A percentile compares a stretch with the other conserved stretches of the same genome.
Evolutionary conservation across 1,140 invertebrate species (phyloP).

Genomic region (Nephila pilipes): DNA sequence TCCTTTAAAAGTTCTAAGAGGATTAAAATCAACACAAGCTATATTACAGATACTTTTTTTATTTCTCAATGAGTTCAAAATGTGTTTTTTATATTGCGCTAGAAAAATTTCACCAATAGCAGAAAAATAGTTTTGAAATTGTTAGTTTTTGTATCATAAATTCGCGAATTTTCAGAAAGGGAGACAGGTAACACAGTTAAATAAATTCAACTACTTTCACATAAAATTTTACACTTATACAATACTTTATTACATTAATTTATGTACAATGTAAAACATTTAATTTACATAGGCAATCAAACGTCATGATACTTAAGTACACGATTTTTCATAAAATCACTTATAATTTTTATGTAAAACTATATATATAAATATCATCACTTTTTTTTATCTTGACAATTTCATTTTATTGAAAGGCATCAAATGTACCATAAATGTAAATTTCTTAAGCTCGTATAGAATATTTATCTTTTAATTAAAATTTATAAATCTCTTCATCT

Average conservation of each 20-base stretch:
- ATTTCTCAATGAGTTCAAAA: no score
- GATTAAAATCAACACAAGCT: no score
- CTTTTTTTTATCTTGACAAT: background rate
- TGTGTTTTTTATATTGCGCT: no score
- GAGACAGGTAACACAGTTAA: no score
- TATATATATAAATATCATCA: background rate
- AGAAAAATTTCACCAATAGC: no score
- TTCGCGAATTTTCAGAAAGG: no score
- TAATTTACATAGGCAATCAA: background rate
- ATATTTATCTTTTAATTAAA: background rate
- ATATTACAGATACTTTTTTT: no score
- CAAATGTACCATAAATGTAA: background rate
- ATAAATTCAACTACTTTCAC: no score
- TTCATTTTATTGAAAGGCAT: background rate
- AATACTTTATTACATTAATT: constrained; percentile 42
- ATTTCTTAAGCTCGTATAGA: constrained; percentile 21
- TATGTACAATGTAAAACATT: constrained; percentile 27
- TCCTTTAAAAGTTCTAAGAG: no score
- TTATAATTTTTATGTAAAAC: background rate
- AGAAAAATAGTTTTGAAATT: no score
- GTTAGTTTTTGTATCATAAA: no score
- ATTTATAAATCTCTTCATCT: no score
- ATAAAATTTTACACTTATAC: background rate
- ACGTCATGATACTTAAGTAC: background rate
- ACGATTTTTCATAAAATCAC: constrained; percentile 10